Conservation (phyloP, 1,140 invertebrate genomes). For the Cepaea nemoralis region DNA sequence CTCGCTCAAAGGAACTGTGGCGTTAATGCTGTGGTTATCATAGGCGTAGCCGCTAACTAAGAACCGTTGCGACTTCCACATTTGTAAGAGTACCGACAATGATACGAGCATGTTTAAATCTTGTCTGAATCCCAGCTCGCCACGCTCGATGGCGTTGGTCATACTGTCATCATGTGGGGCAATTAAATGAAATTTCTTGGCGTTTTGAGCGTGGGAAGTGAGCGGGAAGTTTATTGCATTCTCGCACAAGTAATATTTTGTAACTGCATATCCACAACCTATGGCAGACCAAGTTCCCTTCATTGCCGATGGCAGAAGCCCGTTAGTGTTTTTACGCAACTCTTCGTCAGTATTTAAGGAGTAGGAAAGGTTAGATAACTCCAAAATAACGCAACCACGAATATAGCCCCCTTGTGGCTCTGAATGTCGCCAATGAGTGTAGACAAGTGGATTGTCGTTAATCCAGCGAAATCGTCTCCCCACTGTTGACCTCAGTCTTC, state of each 20-base stretch:
- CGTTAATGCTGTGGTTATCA: not conserved
- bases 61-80: not conserved
- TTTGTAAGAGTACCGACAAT: not conserved
- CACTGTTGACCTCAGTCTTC: not conserved
- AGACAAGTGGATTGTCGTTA: not conserved
- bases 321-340: not conserved
- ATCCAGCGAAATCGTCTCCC: slow-evolving; percentile 4
- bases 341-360: not conserved
- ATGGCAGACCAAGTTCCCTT: not conserved
- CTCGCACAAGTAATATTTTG: not conserved
- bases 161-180: not conserved
- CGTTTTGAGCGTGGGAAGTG: not conserved
- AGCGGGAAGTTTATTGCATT: not conserved
- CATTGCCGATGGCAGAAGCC: not conserved
- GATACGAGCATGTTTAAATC: not conserved
- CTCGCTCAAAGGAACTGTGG: not conserved
- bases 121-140: not conserved
- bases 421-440: not conserved
- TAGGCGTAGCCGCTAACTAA: not conserved
- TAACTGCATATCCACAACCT: not conserved
- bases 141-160: not conserved
- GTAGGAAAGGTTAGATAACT: not conserved
- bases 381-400: not conserved
- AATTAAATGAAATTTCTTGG: not conserved
- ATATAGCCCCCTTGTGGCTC: not conserved